Evolutionary conservation across 2,113 vertebrate genomes (phyloP).

Genomic region (Ibidorhyncha struthersii): DNA sequence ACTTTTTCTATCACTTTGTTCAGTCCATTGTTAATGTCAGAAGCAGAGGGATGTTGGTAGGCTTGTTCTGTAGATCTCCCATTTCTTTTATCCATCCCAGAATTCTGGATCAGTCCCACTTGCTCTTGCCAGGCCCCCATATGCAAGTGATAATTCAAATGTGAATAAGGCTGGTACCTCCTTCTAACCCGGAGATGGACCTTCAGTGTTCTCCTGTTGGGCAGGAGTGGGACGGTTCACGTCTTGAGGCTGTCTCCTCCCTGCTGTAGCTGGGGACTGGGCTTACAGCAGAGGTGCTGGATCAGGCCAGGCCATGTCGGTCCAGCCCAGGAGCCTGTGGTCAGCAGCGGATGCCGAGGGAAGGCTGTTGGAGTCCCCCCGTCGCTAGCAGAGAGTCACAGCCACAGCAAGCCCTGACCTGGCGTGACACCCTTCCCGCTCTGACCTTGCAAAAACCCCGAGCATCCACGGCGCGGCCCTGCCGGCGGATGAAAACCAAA

Average conservation of each 20-base stretch:
- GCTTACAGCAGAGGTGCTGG: fast-evolving
- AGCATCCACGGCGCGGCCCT: background rate
- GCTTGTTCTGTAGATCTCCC: background rate
- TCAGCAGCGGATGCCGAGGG: background rate
- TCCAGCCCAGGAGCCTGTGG: background rate
- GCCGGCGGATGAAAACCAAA: background rate
- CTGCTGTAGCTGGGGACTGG: background rate
- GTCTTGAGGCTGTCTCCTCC: background rate
- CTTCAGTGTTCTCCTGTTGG: background rate
- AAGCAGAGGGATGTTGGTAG: background rate
- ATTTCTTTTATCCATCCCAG: background rate
- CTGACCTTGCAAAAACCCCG: background rate
- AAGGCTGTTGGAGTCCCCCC: fast-evolving
- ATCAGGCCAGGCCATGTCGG: fast-evolving
- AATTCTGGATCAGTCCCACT: background rate
- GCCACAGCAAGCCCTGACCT: background rate
- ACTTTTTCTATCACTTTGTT: background rate
- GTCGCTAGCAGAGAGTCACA: fast-evolving
- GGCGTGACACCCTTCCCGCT: background rate
- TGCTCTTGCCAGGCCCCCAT: fast-evolving
- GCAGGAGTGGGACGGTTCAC: background rate
- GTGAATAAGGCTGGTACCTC: background rate
- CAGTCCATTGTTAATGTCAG: background rate
- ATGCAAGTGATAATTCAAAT: background rate
- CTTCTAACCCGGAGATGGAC: background rate